Evolutionary conservation across 2,113 vertebrate genomes (phyloP), one percentile per base, ranked within the genome.

Genomic region (Centropus bengalensis): DNA sequence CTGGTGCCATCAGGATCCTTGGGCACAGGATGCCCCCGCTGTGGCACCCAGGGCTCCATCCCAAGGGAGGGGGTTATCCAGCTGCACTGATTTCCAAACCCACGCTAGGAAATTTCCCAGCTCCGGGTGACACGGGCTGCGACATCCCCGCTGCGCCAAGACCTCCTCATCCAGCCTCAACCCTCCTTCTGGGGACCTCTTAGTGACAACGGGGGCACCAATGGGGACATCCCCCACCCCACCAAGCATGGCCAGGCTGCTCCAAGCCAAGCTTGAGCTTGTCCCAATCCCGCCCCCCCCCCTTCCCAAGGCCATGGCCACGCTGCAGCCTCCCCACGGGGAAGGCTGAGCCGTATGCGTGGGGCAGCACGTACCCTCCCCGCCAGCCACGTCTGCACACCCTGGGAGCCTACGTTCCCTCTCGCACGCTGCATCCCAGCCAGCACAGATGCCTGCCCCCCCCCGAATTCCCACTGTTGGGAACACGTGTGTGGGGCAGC

Each of bases 1-100:
- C 42, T 38, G 67, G 56, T 5, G 30, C 32, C 5, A 1, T 6
- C n/a, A n/a, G n/a, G n/a, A 4, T 4, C 42, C 1, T 0, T 33
- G 70, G 28, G 26, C 79, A 45, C 30, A 26, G 71, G 54, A 26
- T 4, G 9, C 32, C 38, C n/a, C 10, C 0, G 0, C 30, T 11
- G 27, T 16, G 26, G 66, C 52, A 63, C 45, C 68, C 59, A 19
- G 51, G 28, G 36, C 54, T 26, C 0, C 5, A 9, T 49, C 93
- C 87, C 64, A 12, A 36, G 36, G 36, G n/a, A 15, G 59, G 77
- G 42, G 54, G 90, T 84, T 89, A 81, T 64, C 51, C 55, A 77
- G 60, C 73, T 23, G 27, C 55, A 21, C 55, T 27, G 13, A 83
- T 58, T 77, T 89, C 77, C 77, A 8, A 0, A 58, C 8, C 36